Evolutionary conservation across 2,113 vertebrate genomes (phyloP).

Genomic region (Corvus cornix): DNA sequence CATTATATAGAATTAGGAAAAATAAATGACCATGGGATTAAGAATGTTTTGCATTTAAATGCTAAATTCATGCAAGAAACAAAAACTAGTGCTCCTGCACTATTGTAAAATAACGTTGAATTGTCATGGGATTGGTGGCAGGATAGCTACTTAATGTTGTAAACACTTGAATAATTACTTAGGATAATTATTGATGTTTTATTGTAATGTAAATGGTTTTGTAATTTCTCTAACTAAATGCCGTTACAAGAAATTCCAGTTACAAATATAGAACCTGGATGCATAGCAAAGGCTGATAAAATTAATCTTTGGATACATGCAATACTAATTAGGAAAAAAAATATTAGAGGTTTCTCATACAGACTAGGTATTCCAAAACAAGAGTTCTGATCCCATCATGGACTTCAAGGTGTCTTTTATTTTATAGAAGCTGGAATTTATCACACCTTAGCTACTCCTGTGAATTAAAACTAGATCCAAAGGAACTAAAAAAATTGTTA

Average conservation of each 20-base stretch:
- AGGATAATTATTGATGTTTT: neutral
- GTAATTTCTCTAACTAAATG: neutral
- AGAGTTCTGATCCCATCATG: neutral
- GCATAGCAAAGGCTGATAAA: neutral
- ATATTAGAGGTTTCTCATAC: neutral
- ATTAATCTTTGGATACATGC: neutral
- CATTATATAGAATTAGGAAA: neutral
- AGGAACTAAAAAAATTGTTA: neutral
- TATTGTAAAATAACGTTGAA: neutral
- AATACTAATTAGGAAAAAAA: neutral
- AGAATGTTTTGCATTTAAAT: neutral
- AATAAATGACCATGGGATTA: neutral
- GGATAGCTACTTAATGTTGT: neutral
- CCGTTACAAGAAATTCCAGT: neutral
- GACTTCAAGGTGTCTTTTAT: neutral
- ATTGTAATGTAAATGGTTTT: neutral
- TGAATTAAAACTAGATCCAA: neutral
- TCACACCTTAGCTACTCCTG: neutral
- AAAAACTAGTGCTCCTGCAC: neutral
- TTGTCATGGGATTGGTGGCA: neutral
- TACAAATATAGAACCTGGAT: neutral
- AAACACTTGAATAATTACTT: neutral
- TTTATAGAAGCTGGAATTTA: neutral
- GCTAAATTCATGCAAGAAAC: neutral
- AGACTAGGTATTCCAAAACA: neutral